These are phyloP conservation scores for Cantharis nigra DNA, from an alignment of 2,888 invertebrate genomes.

Conservation along the genomic window DNA sequence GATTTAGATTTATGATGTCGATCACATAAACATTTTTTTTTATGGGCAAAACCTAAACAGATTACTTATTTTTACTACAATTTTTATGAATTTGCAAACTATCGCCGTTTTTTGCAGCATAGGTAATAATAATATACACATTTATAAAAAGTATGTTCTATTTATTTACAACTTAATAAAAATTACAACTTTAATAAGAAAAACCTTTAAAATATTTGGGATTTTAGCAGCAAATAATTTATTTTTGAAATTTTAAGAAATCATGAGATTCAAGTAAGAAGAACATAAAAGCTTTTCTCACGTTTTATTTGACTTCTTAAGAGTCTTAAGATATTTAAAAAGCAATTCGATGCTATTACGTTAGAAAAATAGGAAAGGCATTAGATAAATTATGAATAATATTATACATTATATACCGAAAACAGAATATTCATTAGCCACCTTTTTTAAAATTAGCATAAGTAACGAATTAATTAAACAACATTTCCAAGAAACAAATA, in stretches of 20 bases:
- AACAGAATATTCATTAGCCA: not conserved
- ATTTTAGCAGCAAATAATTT: not conserved
- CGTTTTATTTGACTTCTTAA: not conserved
- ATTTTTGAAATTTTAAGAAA: not conserved
- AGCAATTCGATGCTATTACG: not conserved
- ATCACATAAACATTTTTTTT: not conserved
- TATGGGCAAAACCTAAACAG: not conserved
- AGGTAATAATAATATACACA: not conserved
- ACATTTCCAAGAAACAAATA: not conserved
- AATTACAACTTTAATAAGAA: too few relatives aligned
- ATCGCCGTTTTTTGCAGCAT: not conserved
- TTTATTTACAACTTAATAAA: not conserved
- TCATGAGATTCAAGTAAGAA: not conserved
- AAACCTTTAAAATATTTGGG: too few relatives aligned
- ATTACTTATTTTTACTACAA: not conserved
- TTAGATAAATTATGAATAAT: not conserved
- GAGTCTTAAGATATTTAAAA: not conserved
- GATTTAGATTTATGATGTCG: conserved; percentile 1
- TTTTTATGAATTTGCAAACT: not conserved
- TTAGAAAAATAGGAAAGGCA: not conserved
- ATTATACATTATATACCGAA: not conserved
- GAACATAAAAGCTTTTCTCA: not conserved
- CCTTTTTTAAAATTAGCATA: not conserved
- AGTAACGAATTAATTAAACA: not conserved
- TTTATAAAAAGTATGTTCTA: not conserved